Evolutionary conservation across 2,113 vertebrate genomes (phyloP).

Genomic region (Oncorhynchus mykiss): DNA sequence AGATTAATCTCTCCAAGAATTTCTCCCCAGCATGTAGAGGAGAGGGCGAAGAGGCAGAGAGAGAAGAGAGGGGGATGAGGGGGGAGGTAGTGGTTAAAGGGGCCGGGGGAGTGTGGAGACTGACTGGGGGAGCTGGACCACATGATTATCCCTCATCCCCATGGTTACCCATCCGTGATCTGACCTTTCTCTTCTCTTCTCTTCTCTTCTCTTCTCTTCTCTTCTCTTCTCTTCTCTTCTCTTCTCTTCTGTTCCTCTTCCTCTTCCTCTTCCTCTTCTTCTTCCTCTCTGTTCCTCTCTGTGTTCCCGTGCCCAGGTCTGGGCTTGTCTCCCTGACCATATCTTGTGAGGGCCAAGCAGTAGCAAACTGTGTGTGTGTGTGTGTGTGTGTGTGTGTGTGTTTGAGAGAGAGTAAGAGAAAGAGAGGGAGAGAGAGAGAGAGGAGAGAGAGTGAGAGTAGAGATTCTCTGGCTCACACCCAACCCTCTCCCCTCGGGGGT

Average conservation of each 20-base stretch:
- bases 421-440: background rate
- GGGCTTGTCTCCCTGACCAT: background rate
- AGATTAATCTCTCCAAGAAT: background rate
- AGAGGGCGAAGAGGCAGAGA: background rate
- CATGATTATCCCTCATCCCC: conserved; percentile 41
- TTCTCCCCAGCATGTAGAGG: background rate
- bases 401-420: background rate
- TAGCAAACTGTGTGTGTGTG: background rate
- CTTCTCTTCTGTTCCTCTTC: background rate
- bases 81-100: background rate
- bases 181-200: conserved; percentile 9
- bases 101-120: conserved; percentile 24
- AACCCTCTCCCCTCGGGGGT: background rate
- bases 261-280: background rate
- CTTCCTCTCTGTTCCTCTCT: background rate
- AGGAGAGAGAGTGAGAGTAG: conserved; percentile 12
- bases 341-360: background rate
- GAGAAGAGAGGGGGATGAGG: background rate
- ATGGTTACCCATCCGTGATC: conserved; percentile 11
- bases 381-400: background rate
- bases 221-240: background rate
- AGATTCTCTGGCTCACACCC: conserved; percentile 41
- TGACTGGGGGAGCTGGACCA: conserved; percentile 36
- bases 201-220: background rate
- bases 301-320: background rate